Evolutionary conservation across 2,797 vertebrate species (phyloP), one percentile per base, ranked within the genome.

Genomic region (Vespertilio murinus): DNA sequence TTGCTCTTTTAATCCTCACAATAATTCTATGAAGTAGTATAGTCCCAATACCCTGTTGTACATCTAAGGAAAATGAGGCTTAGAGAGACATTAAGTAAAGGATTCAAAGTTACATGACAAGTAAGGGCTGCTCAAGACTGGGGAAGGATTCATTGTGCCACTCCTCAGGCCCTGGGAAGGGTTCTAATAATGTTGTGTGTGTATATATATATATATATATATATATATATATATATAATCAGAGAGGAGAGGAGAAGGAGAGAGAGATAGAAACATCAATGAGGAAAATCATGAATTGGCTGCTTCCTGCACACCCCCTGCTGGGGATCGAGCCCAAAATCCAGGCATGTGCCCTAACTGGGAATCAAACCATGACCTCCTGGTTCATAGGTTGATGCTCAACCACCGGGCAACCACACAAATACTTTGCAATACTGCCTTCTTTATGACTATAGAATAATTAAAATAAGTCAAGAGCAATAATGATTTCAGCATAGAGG

Each of bases 381-480:
- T 67, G 64, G n/a, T 67, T 33, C 64, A 67, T 33, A 18, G n/a
- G 64, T 33, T 18, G 64, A 20, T 33, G n/a, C n/a, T 33, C 64
- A 67, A 33, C n/a, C n/a, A 67, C 64, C 8, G 4, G 64, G n/a
- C 96, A 93, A 90, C 67, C 83, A 73, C 69, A 94, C 38, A 92
- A 96, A 70, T 91, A 73, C 95, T 90, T 95, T 87, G 88, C 16
- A 92, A n/a, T 92, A 71, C 71, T 79, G 71, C 96, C 82, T 56
- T 94, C 90, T 97, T 91, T 93, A 93, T 93, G 95, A 97, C 87
- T 83, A 82, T 85, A 71, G 97, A 90, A 12, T 91, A 35, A 54
- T 52, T 91, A 97, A 97, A 96, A 95, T 20, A 96, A 94, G 95
- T 82, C 79, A 93, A 93, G 80, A 84, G 49, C 91, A 94, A 78